Conservation (phyloP, 2,888 invertebrate genomes). For the Flabesymbios commensalis region DNA sequence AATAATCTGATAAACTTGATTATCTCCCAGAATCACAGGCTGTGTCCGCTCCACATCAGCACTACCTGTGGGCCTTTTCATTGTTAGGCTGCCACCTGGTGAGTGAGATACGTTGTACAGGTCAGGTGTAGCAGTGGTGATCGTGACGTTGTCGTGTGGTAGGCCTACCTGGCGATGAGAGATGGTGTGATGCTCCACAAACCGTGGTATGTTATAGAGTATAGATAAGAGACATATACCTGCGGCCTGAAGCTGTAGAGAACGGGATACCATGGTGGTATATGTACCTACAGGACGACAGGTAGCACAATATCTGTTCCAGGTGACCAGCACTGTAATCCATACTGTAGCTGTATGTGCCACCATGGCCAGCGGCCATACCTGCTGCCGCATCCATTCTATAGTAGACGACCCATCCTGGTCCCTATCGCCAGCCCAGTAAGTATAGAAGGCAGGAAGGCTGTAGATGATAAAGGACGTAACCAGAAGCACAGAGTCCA, state of each 20-base stretch:
- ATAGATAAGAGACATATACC: conserved; percentile 16
- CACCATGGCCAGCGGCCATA: conserved; percentile 28
- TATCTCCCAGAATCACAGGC: conserved; percentile 16
- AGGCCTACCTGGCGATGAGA: neutral
- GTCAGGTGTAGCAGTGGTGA: too few relatives aligned
- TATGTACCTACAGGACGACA: too few relatives aligned
- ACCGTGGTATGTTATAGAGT: conserved; percentile 25
- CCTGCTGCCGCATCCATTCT: neutral
- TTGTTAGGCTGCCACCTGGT: too few relatives aligned
- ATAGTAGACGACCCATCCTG: too few relatives aligned
- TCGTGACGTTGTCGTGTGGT: neutral
- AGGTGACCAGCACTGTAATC: conserved; percentile 23
- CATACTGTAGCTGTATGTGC: conserved; percentile 24
- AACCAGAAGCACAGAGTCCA: conserved; percentile 7
- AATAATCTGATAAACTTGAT: conserved; percentile 23
- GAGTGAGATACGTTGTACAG: too few relatives aligned
- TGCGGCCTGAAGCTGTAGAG: neutral
- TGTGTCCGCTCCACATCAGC: neutral
- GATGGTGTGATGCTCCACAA: conserved; percentile 24
- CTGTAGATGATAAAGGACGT: conserved; percentile 10
- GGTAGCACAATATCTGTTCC: conserved; percentile 18
- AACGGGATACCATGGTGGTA: neutral
- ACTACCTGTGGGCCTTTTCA: too few relatives aligned
- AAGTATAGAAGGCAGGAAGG: neutral
- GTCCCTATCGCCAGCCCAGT: neutral